Conservation (phyloP, 2,888 invertebrate genomes). For the Dolomedes plantarius region DNA sequence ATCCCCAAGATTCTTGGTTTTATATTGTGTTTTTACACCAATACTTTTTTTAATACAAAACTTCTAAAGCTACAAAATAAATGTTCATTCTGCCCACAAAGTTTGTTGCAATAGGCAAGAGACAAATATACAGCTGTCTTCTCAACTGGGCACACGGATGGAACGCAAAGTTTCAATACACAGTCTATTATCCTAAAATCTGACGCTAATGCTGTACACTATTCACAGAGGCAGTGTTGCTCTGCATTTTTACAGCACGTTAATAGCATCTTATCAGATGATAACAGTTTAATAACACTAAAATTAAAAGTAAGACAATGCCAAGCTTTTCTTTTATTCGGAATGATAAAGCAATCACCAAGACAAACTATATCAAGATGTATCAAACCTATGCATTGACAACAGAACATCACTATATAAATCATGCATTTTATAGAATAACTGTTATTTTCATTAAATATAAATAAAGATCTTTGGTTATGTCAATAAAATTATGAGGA, state of each 20-base stretch:
- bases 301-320: conserved; percentile 45
- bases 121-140: conserved; percentile 67
- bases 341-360: conserved; percentile 46
- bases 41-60: conserved; percentile 67
- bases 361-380: conserved; percentile 44
- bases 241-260: conserved; percentile 58
- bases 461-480: conserved; percentile 21
- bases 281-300: conserved; percentile 62
- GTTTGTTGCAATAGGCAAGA: conserved; percentile 56
- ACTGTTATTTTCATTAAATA: conserved; percentile 28
- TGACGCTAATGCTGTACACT: conserved; percentile 60
- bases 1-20: conserved; percentile 67
- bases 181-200: conserved; percentile 63
- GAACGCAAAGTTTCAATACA: conserved; percentile 43
- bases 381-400: conserved; percentile 48
- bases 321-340: conserved; percentile 44
- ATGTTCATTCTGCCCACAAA: conserved; percentile 44
- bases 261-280: conserved; percentile 51
- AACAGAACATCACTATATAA: conserved; percentile 34
- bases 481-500: conserved; percentile 54
- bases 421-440: conserved; percentile 34
- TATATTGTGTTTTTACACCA: conserved; percentile 48
- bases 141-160: conserved; percentile 71
- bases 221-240: conserved; percentile 62
- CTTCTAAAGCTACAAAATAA: conserved; percentile 70